Evolutionary conservation across 1,140 invertebrate genomes (phyloP).

Genomic region (Paraescarpia echinospica): DNA sequence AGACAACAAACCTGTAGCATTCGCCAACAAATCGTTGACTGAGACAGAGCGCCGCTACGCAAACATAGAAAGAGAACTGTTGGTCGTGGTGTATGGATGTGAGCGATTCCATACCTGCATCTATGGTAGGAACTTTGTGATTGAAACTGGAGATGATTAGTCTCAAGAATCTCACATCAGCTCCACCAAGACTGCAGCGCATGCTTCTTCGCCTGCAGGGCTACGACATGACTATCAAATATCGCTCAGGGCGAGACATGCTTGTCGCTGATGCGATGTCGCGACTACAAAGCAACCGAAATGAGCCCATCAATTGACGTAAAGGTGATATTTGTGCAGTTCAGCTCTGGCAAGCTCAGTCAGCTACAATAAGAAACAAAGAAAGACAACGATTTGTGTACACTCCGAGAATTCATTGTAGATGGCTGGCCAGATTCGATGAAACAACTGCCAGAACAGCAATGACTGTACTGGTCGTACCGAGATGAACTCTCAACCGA

Average conservation of each 20-base stretch:
- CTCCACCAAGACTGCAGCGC: conserved; percentile 53
- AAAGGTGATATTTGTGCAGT: not conserved
- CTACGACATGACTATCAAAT: conserved; percentile 57
- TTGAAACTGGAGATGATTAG: conserved; percentile 49
- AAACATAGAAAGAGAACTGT: conserved; percentile 23
- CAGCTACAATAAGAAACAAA: not conserved
- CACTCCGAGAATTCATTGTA: too few relatives aligned
- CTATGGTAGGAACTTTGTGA: conserved; percentile 15
- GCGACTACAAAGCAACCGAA: conserved; percentile 4
- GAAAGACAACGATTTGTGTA: too few relatives aligned
- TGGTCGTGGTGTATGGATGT: conserved; percentile 26
- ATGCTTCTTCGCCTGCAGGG: too few relatives aligned
- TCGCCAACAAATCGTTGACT: too few relatives aligned
- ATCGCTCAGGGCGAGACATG: conserved; percentile 53
- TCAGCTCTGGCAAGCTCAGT: not conserved
- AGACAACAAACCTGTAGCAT: conserved; percentile 44
- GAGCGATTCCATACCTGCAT: conserved; percentile 22
- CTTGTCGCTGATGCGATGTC: conserved; percentile 49
- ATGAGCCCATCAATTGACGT: conserved; percentile 11
- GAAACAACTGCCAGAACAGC: too few relatives aligned
- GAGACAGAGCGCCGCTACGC: conserved; percentile 24
- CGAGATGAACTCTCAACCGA: too few relatives aligned
- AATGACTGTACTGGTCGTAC: too few relatives aligned
- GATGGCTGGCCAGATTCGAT: too few relatives aligned
- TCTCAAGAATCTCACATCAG: conserved; percentile 53